These are phyloP conservation scores for Pterophyllum scalare DNA, from an alignment of 2,113 vertebrate genomes.

Conservation along the genomic window DNA sequence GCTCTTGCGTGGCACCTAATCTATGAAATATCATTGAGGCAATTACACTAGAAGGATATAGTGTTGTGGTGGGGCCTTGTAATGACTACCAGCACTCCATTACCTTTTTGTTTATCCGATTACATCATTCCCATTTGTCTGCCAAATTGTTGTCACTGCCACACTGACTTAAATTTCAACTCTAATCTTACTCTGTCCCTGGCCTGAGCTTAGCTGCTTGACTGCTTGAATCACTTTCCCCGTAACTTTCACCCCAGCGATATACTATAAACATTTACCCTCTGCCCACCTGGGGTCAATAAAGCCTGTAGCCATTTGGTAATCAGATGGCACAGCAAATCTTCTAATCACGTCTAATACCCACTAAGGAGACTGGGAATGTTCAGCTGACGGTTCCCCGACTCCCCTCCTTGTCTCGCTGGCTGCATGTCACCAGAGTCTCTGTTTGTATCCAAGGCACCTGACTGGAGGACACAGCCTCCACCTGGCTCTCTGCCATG, in stretches of 20 bases:
- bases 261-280: constrained; percentile 71
- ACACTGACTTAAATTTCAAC: constrained; percentile 49
- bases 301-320: constrained; percentile 62
- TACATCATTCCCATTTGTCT: constrained; percentile 38
- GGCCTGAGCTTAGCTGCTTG: constrained; percentile 40
- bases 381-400: constrained; percentile 23
- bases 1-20: constrained; percentile 48
- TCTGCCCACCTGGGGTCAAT: constrained; percentile 77
- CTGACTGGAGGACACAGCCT: constrained; percentile 35
- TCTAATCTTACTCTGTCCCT: constrained; percentile 46
- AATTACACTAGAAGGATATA: constrained; percentile 50
- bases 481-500: background rate
- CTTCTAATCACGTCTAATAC: constrained; percentile 73
- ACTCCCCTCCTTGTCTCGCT: background rate
- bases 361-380: constrained; percentile 31
- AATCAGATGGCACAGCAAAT: constrained; percentile 73
- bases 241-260: constrained; percentile 46
- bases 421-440: constrained; percentile 31
- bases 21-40: constrained; percentile 45
- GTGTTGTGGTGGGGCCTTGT: constrained; percentile 39
- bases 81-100: constrained; percentile 54
- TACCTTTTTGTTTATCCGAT: constrained; percentile 64
- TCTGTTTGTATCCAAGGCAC: constrained; percentile 55
- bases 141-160: constrained; percentile 55
- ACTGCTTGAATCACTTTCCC: constrained; percentile 51